These are phyloP conservation scores for Sclerodermus sp. DNA, from an alignment of 2,888 invertebrate species.

Conservation along the genomic window DNA sequence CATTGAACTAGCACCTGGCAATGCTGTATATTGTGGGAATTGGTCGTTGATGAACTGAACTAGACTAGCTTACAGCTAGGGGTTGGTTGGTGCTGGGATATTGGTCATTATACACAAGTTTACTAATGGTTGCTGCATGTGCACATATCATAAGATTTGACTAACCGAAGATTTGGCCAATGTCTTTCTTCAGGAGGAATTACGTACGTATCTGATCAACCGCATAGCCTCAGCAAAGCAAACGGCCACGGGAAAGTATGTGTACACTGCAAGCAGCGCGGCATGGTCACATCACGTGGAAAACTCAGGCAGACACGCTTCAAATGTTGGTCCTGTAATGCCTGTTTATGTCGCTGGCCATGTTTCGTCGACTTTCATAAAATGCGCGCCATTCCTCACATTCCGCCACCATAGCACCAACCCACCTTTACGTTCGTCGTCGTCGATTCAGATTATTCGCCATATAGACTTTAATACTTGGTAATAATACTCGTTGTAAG, in stretches of 20 bases:
- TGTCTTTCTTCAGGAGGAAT: constrained; percentile 56
- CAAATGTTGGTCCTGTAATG: constrained; percentile 58
- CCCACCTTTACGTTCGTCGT: constrained; percentile 27
- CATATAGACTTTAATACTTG: too few relatives aligned
- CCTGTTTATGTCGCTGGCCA: constrained; percentile 56
- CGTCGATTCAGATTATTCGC: constrained; percentile 2
- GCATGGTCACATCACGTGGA: constrained; percentile 56
- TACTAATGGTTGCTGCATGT: constrained; percentile 57
- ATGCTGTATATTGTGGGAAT: constrained; percentile 50
- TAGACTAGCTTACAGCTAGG: constrained; percentile 53
- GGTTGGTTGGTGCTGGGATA: constrained; percentile 55
- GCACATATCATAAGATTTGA: constrained; percentile 43
- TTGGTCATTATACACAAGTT: constrained; percentile 37
- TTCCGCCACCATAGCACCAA: constrained; percentile 58
- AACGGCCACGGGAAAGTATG: constrained; percentile 58
- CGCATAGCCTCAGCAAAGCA: constrained; percentile 58
- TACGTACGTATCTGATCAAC: constrained; percentile 56
- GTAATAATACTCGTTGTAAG: too few relatives aligned
- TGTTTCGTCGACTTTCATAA: constrained; percentile 57
- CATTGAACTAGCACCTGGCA: constrained; percentile 52
- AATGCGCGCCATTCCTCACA: constrained; percentile 54
- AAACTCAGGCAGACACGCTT: constrained; percentile 57
- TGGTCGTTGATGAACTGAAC: constrained; percentile 20
- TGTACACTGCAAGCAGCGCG: constrained; percentile 57
- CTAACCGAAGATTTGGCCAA: constrained; percentile 54